These are phyloP conservation scores for Gouania willdenowi DNA, from an alignment of 2,797 vertebrate genomes.

Conservation along the genomic window DNA sequence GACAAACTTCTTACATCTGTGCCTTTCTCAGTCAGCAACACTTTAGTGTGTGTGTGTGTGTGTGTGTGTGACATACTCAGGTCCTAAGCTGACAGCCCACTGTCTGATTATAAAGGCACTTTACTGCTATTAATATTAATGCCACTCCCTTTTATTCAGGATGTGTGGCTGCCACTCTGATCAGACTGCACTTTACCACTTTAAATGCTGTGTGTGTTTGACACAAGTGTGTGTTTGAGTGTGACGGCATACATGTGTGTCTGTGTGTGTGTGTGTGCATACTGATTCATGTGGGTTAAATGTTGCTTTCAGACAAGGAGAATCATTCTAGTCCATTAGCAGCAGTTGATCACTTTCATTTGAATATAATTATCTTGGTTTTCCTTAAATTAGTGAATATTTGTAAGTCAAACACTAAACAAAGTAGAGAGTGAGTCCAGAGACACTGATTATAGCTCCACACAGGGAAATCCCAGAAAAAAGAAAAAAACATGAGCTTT, in stretches of 20 bases:
- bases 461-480: no score
- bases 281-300: slow-evolving; percentile 43
- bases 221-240: slow-evolving; percentile 36
- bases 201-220: slow-evolving; percentile 68
- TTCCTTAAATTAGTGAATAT: no score
- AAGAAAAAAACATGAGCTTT: no score
- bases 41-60: slow-evolving; percentile 4
- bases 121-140: slow-evolving; percentile 84
- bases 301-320: slow-evolving; percentile 45
- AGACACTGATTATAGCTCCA: no score
- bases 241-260: slow-evolving; percentile 18
- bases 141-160: slow-evolving; percentile 80
- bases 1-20: no score
- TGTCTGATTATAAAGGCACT: slow-evolving; percentile 83
- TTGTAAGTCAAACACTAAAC: no score
- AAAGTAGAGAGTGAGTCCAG: no score
- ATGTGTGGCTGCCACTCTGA: slow-evolving; percentile 78
- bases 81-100: slow-evolving; percentile 71
- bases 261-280: slow-evolving; percentile 23
- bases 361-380: slow-evolving; percentile 37
- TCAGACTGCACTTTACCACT: slow-evolving; percentile 72
- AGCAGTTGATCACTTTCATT: no score
- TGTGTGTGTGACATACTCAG: slow-evolving; percentile 48
- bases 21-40: no score
- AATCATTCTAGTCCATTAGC: slow-evolving; percentile 57